These are phyloP conservation scores for Peromyscus californicus DNA, from an alignment of 2,113 vertebrate genomes.

Conservation along the genomic window DNA sequence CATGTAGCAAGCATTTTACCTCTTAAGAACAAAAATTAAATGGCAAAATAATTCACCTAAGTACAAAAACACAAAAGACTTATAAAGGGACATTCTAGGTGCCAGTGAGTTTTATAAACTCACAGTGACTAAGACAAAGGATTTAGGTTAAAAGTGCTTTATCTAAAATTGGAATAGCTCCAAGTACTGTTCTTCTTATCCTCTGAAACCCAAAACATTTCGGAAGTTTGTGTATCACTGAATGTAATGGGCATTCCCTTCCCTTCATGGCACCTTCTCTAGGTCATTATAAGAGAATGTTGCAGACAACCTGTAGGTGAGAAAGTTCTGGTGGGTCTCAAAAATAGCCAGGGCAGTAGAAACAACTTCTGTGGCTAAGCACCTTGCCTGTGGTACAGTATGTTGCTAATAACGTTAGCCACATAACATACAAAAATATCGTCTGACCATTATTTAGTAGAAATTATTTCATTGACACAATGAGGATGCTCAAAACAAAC, in stretches of 20 bases:
- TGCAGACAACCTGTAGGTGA: neutral
- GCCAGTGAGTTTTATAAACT: neutral
- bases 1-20: neutral
- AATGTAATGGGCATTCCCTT: neutral
- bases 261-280: neutral
- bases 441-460: neutral
- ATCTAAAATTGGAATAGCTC: neutral
- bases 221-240: neutral
- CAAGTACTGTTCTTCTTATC: neutral
- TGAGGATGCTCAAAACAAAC: neutral
- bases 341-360: neutral
- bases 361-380: neutral
- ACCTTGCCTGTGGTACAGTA: fast-evolving
- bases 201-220: neutral
- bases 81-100: neutral
- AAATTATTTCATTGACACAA: neutral
- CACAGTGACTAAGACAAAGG: neutral
- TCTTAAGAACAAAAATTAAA: neutral
- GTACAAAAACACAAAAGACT: neutral
- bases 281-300: fast-evolving
- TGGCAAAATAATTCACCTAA: neutral
- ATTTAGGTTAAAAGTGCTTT: slow-evolving; percentile 15
- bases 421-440: neutral
- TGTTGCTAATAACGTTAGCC: neutral
- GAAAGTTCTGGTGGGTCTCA: fast-evolving